These are phyloP conservation scores for Camponotus fellah DNA, from an alignment of 2,888 invertebrate genomes.

Conservation along the genomic window DNA sequence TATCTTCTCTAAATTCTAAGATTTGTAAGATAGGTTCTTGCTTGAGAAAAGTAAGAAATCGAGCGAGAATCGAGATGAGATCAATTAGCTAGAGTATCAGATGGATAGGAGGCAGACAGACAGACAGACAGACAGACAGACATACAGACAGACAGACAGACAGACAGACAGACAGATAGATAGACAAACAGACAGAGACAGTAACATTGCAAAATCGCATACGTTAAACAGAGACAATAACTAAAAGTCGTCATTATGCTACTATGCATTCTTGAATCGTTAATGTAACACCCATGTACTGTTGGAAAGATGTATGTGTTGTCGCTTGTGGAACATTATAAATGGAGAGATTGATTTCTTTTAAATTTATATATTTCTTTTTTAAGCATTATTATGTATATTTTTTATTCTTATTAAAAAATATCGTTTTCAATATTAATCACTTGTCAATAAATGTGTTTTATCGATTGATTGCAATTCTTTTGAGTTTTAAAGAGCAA, in stretches of 20 bases:
- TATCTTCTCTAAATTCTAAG: constrained; percentile 51
- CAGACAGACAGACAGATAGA: constrained; percentile 74
- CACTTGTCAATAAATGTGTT: not conserved
- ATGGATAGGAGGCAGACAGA: constrained; percentile 78
- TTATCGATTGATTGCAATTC: not conserved
- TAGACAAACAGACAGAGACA: constrained; percentile 74
- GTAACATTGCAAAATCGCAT: constrained; percentile 69
- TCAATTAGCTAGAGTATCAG: constrained; percentile 67
- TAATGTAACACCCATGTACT: constrained; percentile 68
- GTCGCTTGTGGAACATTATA: not conserved
- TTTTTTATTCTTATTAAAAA: not conserved
- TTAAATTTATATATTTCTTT: not conserved
- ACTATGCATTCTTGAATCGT: constrained; percentile 73
- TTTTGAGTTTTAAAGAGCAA: not conserved
- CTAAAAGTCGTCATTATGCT: constrained; percentile 65
- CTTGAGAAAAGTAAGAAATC: constrained; percentile 63
- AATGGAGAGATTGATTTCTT: not conserved
- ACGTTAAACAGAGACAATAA: constrained; percentile 73
- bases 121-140: constrained; percentile 80
- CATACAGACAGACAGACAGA: constrained; percentile 74
- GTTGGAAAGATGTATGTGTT: constrained; percentile 18
- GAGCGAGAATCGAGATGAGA: constrained; percentile 69
- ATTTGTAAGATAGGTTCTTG: constrained; percentile 58
- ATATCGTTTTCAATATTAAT: not conserved
- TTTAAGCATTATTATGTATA: not conserved